Percentiles rank a stretch among this genome's conserved stretches.
These are phyloP conservation scores for Harpagoxenus sublaevis DNA, from an alignment of 2,888 invertebrate species.

Conservation along the genomic window DNA sequence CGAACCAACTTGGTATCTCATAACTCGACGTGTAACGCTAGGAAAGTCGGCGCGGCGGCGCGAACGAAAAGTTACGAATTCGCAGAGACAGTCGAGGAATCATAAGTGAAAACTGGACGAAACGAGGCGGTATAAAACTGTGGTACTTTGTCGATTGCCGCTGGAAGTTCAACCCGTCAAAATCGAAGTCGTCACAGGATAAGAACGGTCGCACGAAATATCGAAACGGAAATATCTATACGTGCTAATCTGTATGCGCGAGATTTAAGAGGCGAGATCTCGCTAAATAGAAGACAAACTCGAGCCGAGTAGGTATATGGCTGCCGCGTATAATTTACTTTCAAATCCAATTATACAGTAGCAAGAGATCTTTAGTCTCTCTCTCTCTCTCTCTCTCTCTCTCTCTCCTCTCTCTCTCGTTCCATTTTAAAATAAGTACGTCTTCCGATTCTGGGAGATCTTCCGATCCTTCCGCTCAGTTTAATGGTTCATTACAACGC, in stretches of 20 bases:
- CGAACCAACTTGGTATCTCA: slow-evolving; percentile 43
- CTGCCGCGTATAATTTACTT: slow-evolving; percentile 67
- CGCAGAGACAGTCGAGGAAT: slow-evolving; percentile 58
- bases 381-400: slow-evolving; percentile 31
- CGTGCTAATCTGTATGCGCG: slow-evolving; percentile 1
- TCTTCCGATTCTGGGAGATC: slow-evolving; percentile 57
- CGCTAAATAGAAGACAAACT: slow-evolving; percentile 44
- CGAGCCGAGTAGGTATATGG: slow-evolving; percentile 48
- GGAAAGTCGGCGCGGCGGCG: slow-evolving; percentile 10
- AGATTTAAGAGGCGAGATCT: slow-evolving; percentile 16
- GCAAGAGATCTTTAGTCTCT: slow-evolving; percentile 59
- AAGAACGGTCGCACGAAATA: not conserved
- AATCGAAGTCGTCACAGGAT: slow-evolving; percentile 13
- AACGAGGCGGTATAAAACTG: not conserved
- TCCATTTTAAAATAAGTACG: slow-evolving; percentile 69
- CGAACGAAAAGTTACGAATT: slow-evolving; percentile 56
- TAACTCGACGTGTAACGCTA: slow-evolving; percentile 41
- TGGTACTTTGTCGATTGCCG: slow-evolving; percentile 2
- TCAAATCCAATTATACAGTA: slow-evolving; percentile 72
- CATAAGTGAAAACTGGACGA: slow-evolving; percentile 54
- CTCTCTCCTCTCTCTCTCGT: slow-evolving; percentile 37
- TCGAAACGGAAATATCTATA: slow-evolving; percentile 1
- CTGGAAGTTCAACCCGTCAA: slow-evolving; percentile 5
- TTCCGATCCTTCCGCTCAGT: slow-evolving; percentile 57
- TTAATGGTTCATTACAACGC: slow-evolving; percentile 67